Evolutionary conservation across 2,113 vertebrate genomes (phyloP), one percentile per base, ranked within the genome.

Genomic region (Girardinichthys multiradiatus): DNA sequence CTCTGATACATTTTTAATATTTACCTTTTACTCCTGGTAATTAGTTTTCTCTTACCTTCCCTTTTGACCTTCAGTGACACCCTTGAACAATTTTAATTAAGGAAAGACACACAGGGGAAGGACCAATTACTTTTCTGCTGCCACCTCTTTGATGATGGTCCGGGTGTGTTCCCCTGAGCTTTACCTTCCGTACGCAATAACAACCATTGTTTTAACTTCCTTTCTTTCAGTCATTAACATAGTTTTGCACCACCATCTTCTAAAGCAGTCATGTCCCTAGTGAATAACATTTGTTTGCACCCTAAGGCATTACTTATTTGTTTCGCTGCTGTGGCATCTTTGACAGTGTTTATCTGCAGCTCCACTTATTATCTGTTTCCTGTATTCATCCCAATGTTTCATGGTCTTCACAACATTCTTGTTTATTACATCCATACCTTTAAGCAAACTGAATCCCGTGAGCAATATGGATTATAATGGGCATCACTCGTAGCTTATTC

Each of bases 81-180:
- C 45, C 75, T 80, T 78, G 85, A 90, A 78, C 80, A 81, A 89
- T 79, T 89, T 81, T 67, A 87, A 83, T 91, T 83, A 91, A 89
- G 79, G 71, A 57, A 73, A 74, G 3, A 33, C 59, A 83, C 83
- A 75, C 74, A 64, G 83, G 79, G 80, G 76, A 68, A 30, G 42
- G 73, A 77, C 77, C 87, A 88, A 91, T 90, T 89, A 85, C 81
- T 82, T 85, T 81, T 81, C 74, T 58, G 17, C 73, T 80, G 81
- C 69, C 71, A 69, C 79, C 72, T 67, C 77, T 81, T 57, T 82
- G 72, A 79, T 80, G 86, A 82, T 54, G 70, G 70, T 48, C 77
- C 63, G 68, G 69, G 26, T 72, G 61, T 28, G 29, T 76, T 87
- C 83, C 66, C 78, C 57, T 68, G 82, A 69, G 85, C 30, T 86